phyloP scores from a whole-genome alignment of 1,140 invertebrate species.

The Drosophila ambigua region DNA sequence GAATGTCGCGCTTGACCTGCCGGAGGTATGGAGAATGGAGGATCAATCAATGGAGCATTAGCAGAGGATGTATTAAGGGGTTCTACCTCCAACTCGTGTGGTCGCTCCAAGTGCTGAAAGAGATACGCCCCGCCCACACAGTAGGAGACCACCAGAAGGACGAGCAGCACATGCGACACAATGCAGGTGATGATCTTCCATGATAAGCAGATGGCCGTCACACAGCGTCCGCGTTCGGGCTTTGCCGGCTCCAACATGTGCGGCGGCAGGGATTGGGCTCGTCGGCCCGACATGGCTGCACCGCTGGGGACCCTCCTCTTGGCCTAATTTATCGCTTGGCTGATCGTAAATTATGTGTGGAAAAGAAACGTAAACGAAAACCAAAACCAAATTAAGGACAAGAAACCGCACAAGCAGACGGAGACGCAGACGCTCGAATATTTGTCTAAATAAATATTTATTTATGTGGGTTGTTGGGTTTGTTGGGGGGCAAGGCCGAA shows the following conservation, averaged over 20 bases:
- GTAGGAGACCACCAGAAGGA: slow-evolving; percentile 92
- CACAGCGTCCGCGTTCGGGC: slow-evolving; percentile 83
- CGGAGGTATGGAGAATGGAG: neutral
- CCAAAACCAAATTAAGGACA: slow-evolving; percentile 48
- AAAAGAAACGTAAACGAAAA: slow-evolving; percentile 30
- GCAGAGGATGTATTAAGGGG: neutral
- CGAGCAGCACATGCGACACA: slow-evolving; percentile 94
- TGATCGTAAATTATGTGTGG: slow-evolving; percentile 55
- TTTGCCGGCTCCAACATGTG: slow-evolving; percentile 75
- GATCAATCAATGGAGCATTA: neutral
- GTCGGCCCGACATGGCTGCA: slow-evolving; percentile 69
- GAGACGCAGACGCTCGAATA: slow-evolving; percentile 31
- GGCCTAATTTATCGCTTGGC: slow-evolving; percentile 54
- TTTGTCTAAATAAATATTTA: slow-evolving; percentile 79
- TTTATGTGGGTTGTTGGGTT: slow-evolving; percentile 51
- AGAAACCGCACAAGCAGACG: slow-evolving; percentile 19
- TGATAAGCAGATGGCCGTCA: slow-evolving; percentile 85
- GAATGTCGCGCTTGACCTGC: slow-evolving; percentile 92
- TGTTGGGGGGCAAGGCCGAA: slow-evolving; percentile 47
- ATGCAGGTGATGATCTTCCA: slow-evolving; percentile 94
- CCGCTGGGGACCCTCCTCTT: slow-evolving; percentile 15
- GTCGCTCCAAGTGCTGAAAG: slow-evolving; percentile 91
- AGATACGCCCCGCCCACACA: slow-evolving; percentile 94
- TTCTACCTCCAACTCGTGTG: slow-evolving; percentile 89
- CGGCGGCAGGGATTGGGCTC: slow-evolving; percentile 77